Conservation (phyloP, 1,140 invertebrate genomes). For the Drosophila hydei region DNA sequence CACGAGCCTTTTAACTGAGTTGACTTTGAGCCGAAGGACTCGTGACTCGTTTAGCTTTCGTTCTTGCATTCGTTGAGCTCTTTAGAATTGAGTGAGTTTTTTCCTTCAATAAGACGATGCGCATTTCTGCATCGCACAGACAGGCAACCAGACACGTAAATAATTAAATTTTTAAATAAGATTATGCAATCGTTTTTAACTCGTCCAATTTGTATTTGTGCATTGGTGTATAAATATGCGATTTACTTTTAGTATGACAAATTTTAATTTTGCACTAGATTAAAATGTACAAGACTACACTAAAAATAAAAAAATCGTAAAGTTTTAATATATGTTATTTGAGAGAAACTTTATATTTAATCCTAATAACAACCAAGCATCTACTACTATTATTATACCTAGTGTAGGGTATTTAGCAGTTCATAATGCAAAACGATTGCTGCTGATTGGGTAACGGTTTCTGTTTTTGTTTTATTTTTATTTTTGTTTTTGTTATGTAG, state of each 20-base stretch:
- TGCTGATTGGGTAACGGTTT: neutral
- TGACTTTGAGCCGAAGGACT: constrained; percentile 40
- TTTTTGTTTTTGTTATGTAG: constrained; percentile 3
- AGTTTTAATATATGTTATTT: too few relatives aligned
- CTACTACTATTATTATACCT: neutral
- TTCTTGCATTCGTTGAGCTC: constrained; percentile 32
- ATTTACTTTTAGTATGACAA: too few relatives aligned
- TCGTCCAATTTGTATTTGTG: neutral
- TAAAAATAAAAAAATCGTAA: too few relatives aligned
- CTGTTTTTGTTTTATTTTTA: neutral
- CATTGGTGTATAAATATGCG: neutral
- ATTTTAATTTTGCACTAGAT: too few relatives aligned
- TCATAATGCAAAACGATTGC: neutral
- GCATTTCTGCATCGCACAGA: neutral
- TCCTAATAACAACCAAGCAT: too few relatives aligned
- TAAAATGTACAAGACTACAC: too few relatives aligned
- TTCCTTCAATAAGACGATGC: neutral
- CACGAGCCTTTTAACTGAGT: constrained; percentile 21
- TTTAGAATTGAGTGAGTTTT: constrained; percentile 50
- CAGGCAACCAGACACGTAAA: neutral
- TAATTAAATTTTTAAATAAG: neutral
- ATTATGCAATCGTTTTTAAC: neutral
- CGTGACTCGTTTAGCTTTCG: constrained; percentile 25
- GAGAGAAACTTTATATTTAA: too few relatives aligned
- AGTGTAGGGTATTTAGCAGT: neutral